These are phyloP conservation scores for Phrynosoma blainvillii DNA, from an alignment of 2,113 vertebrate genomes.

Conservation along the genomic window DNA sequence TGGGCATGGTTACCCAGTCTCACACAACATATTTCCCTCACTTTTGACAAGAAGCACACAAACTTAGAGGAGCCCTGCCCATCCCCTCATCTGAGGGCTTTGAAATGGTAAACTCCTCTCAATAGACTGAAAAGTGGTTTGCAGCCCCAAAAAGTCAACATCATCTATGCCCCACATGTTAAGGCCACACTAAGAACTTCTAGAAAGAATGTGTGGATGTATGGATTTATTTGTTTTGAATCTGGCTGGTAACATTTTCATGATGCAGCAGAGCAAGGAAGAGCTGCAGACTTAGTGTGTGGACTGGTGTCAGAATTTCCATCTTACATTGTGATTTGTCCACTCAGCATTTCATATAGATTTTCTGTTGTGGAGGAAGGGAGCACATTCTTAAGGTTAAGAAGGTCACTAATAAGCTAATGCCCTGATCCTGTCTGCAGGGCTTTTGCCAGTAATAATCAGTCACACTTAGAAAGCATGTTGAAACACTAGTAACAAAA, in stretches of 20 bases:
- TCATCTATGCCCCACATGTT: accelerated
- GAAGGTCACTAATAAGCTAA: constrained; percentile 39
- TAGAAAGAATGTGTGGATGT: background rate
- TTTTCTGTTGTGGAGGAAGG: constrained; percentile 19
- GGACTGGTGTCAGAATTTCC: background rate
- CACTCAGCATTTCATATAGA: constrained; percentile 32
- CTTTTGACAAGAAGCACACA: no score
- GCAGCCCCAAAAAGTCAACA: background rate
- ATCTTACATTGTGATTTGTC: constrained; percentile 22
- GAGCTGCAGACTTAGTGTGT: constrained; percentile 11
- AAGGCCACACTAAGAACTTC: background rate
- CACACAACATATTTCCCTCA: no score
- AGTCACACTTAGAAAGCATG: constrained; percentile 6
- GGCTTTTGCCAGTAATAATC: constrained; percentile 30
- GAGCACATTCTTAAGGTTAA: constrained; percentile 35
- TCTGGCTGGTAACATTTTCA: background rate
- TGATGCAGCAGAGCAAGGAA: background rate
- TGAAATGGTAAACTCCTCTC: background rate
- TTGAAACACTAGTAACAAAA: background rate
- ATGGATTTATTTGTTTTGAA: background rate
- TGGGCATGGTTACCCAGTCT: no score
- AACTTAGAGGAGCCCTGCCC: no score
- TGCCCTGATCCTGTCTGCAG: constrained; percentile 12
- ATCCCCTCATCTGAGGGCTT: background rate
- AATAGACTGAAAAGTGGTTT: background rate